Percentiles rank a stretch among this genome's conserved stretches.
Conservation (phyloP, 1,140 invertebrate species). For the Aplysia californica region DNA sequence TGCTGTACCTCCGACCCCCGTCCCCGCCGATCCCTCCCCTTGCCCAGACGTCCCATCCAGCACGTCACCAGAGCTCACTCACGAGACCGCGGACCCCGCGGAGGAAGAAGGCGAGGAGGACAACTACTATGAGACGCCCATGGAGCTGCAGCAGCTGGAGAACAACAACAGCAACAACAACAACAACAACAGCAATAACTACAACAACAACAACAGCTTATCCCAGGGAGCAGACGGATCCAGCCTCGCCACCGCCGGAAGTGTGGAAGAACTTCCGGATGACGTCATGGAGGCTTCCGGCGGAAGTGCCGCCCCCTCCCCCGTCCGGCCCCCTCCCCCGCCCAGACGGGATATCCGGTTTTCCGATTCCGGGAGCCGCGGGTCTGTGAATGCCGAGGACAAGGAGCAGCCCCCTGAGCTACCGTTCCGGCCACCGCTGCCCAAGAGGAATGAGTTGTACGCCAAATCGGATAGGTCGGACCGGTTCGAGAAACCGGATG, state of each 20-base stretch:
- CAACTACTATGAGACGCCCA: not conserved
- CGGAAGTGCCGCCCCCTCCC: not conserved
- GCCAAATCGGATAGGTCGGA: conserved; percentile 30
- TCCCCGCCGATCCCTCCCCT: no score
- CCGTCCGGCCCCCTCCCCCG: conserved; percentile 32
- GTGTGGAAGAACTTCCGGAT: conserved; percentile 35
- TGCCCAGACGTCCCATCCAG: no score
- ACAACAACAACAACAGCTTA: no score
- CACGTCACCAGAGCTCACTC: no score
- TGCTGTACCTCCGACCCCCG: no score
- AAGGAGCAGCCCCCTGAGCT: conserved; percentile 40
- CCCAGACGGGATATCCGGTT: conserved; percentile 28
- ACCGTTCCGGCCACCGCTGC: conserved; percentile 35
- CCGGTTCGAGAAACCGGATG: conserved; percentile 31
- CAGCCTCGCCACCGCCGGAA: conserved; percentile 25
- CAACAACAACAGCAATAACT: no score
- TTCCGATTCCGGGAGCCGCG: conserved; percentile 31
- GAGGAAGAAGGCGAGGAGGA: not conserved
- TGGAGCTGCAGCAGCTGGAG: not conserved
- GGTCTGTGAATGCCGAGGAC: conserved; percentile 10
- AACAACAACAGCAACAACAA: no score
- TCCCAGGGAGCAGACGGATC: conserved; percentile 13
- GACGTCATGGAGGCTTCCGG: conserved; percentile 24
- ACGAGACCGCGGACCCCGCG: no score
- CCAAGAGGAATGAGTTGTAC: conserved; percentile 31